These are phyloP conservation scores for Caradrina clavipalpis DNA, from an alignment of 2,888 invertebrate genomes.

Conservation along the genomic window DNA sequence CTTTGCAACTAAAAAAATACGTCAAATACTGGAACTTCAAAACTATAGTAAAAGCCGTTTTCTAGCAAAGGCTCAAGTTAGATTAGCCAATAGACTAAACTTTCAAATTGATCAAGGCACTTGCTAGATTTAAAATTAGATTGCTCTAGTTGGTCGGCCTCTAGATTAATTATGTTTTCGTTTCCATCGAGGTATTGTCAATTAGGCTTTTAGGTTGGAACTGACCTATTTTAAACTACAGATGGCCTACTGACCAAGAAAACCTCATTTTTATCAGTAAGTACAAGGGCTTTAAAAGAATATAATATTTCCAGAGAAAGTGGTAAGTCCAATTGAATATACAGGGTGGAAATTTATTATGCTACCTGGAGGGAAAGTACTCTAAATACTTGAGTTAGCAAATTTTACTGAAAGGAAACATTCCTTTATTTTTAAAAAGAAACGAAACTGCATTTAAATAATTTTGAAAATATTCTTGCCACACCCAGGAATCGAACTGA, in stretches of 20 bases:
- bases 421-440: no score
- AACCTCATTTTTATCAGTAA: neutral
- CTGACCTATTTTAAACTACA: neutral
- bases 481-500: no score
- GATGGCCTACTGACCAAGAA: constrained; percentile 2
- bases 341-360: no score
- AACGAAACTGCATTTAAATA: no score
- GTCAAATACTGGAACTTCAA: neutral
- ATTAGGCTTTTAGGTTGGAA: constrained; percentile 14
- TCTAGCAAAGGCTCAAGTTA: constrained; percentile 11
- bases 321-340: neutral
- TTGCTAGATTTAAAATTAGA: constrained; percentile 48
- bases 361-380: no score
- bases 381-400: no score
- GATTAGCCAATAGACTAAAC: constrained; percentile 14
- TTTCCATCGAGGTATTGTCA: constrained; percentile 32
- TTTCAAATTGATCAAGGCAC: constrained; percentile 33
- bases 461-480: no score
- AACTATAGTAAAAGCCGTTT: constrained; percentile 16
- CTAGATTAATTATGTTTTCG: constrained; percentile 22
- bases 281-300: neutral
- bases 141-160: constrained; percentile 20
- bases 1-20: neutral
- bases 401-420: no score
- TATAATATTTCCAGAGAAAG: neutral